Evolutionary conservation across 2,888 invertebrate genomes (phyloP), one percentile per base, ranked within the genome.

Genomic region (Amorpha juglandis): DNA sequence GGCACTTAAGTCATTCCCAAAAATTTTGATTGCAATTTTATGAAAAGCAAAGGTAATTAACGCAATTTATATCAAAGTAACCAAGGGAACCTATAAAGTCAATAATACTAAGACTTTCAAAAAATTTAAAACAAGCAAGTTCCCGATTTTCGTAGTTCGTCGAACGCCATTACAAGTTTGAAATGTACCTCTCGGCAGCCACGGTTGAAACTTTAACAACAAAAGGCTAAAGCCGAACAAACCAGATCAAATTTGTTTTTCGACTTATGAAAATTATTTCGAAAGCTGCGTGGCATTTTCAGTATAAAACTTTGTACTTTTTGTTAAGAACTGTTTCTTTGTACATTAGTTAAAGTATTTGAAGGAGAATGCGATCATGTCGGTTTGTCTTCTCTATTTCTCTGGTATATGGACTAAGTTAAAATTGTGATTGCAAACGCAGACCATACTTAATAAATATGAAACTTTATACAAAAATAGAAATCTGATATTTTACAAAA

Each of bases 201-300:
- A 63, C 27, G 68, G 69, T 71, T 66, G 52, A 55, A 73, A 72
- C 71, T 74, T 71, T 63, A 55, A 78, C 75, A 76, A 78, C 78
- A 77, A 78, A 80, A 74, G 72, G 71, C 73, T 68, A 78, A 78
- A 74, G 79, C 73, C 62, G 69, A 64, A 77, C 77, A 79, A 77
- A 81, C 71, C 74, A 71, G 68, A 64, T 55, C 67, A 75, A 82
- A 81, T 81, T 81, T 81, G 79, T 81, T 80, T 77, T 72, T 58
- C 65, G 77, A 82, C 74, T 83, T 80, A 78, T 77, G 70, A 71
- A 76, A 76, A 77, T 75, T 70, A 78, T 82, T 78, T 76, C 75
- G 73, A 76, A 65, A 71, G 55, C 67, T 67, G 50, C 52, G 42
- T 51, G 42, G 14, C 52, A 63, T 63, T 47, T 63, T 47, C 52